phyloP scores from a whole-genome alignment of 2,797 vertebrate genomes.

The Centropyge bicolor region DNA sequence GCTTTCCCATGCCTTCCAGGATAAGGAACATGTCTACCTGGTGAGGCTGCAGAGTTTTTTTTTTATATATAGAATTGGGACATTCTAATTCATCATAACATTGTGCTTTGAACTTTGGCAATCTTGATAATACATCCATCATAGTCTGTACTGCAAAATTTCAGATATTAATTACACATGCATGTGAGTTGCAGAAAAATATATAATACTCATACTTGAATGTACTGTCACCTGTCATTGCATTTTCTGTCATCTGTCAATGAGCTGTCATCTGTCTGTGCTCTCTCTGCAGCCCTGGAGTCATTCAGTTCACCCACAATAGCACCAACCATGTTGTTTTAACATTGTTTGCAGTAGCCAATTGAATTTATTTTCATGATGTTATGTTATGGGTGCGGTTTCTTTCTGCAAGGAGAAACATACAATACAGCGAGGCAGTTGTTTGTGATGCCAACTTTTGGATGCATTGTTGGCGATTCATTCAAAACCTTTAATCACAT shows the following conservation, averaged over 20 bases:
- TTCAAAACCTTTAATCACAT: background rate
- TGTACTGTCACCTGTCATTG: no score
- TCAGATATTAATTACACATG: no score
- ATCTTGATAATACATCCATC: no score
- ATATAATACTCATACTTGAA: no score
- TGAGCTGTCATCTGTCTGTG: no score
- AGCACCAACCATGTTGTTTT: background rate
- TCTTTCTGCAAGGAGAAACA: background rate
- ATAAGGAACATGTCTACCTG: slow-evolving; percentile 93
- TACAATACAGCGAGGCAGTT: background rate
- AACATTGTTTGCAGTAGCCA: background rate
- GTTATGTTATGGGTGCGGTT: background rate
- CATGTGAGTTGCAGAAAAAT: no score
- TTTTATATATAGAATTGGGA: background rate
- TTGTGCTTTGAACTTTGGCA: no score
- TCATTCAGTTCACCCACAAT: background rate
- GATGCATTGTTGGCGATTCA: background rate
- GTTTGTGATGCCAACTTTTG: background rate
- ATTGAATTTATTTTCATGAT: background rate
- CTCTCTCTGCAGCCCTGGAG: background rate
- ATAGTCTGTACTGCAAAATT: no score
- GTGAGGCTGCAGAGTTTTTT: slow-evolving; percentile 80
- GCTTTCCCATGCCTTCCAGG: slow-evolving; percentile 95
- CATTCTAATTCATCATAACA: no score
- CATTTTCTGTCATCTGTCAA: no score